These are phyloP conservation scores for Camelus dromedarius DNA, from an alignment of 2,113 vertebrate genomes.

Conservation along the genomic window DNA sequence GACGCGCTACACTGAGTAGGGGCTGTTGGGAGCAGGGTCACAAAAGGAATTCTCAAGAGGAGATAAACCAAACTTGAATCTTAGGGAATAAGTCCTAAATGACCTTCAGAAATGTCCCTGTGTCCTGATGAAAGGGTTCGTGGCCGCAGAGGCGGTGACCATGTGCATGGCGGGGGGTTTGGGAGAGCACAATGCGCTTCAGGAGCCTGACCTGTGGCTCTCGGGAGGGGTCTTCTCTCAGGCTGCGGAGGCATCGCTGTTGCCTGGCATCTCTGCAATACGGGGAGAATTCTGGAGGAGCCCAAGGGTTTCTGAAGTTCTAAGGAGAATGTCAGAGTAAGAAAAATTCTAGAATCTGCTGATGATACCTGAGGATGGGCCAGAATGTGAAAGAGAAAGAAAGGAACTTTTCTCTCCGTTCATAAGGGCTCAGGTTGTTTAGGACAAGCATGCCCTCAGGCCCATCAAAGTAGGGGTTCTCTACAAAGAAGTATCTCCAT, in stretches of 20 bases:
- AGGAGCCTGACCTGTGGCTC: background rate
- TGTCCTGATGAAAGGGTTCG: background rate
- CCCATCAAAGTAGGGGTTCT: background rate
- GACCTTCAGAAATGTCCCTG: background rate
- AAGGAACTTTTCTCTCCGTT: background rate
- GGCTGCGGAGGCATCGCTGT: background rate
- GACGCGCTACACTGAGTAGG: no score
- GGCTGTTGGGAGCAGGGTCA: background rate
- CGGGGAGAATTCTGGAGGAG: background rate
- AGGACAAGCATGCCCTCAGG: background rate
- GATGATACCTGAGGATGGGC: no score
- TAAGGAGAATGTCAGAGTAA: slow-evolving; percentile 10
- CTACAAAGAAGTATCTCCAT: background rate
- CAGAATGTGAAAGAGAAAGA: background rate
- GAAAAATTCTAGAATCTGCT: slow-evolving; percentile 49
- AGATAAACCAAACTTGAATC: background rate
- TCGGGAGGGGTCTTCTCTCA: background rate
- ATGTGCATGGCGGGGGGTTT: no score
- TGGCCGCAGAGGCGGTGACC: background rate
- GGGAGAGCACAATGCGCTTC: background rate
- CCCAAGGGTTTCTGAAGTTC: background rate
- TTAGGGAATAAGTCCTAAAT: background rate
- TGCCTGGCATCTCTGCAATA: background rate
- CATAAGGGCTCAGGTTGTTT: background rate
- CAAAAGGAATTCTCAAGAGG: background rate